Base-by-base conservation (phyloP, 2,797 vertebrate genomes). In the Onychomys leucogaster region DNA sequence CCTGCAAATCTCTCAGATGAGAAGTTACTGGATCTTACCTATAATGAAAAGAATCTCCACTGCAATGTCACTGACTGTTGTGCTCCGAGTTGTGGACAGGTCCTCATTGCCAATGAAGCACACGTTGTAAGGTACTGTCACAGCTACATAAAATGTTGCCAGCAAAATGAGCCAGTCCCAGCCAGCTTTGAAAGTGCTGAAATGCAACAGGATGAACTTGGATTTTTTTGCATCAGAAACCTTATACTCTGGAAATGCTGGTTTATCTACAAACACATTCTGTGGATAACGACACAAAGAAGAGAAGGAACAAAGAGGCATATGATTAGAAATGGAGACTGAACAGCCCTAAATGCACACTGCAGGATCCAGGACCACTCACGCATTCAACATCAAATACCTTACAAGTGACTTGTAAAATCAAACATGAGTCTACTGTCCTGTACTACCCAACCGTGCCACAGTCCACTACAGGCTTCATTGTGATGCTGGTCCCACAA, bases 21-120 rank as follows among this genome's bases (percentile, higher is more conserved):
- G 27, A 43, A 59, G 89, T 52, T 84, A 41, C 57, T 0, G 73
- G 61, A 75, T 97, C 99, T 98, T 97, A 99, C 99, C 99, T 76
- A 99, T 99, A 95, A 99, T 99, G 97, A 99, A 99, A 87, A 99
- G 99, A 94, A 99, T 99, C 99, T 99, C 99, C 98, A 99, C 99
- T 0, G 99, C 99, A 71, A 99, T 99, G 97, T 99, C 99, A 89
- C 99, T 99, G 98, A 99, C 99, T 0, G 99, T 99, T 84, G 99
- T 99, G 99, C 99, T 99, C 98, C 99, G 99, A 34, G 99, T 99
- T 34, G 99, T 98, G 95, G 99, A 98, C 85, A 99, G 98, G 97
- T 99, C 99, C 67, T 99, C 99, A 17, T 99, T 99, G 63, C 99
- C 99, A 78, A 99, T 99, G 98, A 99, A 99, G 96, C 99, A 99